Evolutionary conservation across 2,888 invertebrate genomes (phyloP), one percentile per base, ranked within the genome.

Genomic region (Conchocele bisecta): DNA sequence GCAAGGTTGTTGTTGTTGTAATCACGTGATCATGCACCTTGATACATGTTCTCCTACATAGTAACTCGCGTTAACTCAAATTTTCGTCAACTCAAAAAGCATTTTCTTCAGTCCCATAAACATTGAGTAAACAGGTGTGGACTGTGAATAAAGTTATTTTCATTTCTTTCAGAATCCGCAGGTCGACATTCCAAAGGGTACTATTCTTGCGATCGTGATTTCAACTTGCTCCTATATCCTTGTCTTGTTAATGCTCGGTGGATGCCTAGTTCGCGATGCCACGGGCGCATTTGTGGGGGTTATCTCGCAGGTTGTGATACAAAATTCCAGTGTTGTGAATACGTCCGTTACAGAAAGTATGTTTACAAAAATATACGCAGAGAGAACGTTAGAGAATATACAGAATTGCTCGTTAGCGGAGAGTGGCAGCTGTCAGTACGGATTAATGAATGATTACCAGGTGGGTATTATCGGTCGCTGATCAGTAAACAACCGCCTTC

Each of bases 161-260:
- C 6, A 37, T 46, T 26, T 15, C 6, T 70, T 75, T 17, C 74
- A 96, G 95, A 96, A 98, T 90, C 97, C 98, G 0, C 96, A 95
- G 5, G 94, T 93, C 51, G 95, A 98, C 0, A 99, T 99, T 82
- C 99, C 98, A 0, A 95, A 96, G 87, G 98, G 98, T 31, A 98
- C 98, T 0, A 92, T 99, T 20, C 92, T 97, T 35, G 94, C 98
- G 0, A 93, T 99, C 2, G 88, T 95, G 3, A 94, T 98, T 58
- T 97, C 98, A 0, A 97, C 98, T 94, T 86, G 95, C 28, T 95
- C 97, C 66, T 99, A 99, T 91, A 94, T 95, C 0, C 83, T 94
- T 1, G 96, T 97, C 89, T 96, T 96, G 3, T 83, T 87, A 79
- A 94, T 97, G 85, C 95, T 96, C 5, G 97, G 97, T 0, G 94